Percentiles rank a stretch among this genome's conserved stretches.
Evolutionary conservation across 2,888 invertebrate genomes (phyloP).

Genomic region (Onthophagus sagittarius): DNA sequence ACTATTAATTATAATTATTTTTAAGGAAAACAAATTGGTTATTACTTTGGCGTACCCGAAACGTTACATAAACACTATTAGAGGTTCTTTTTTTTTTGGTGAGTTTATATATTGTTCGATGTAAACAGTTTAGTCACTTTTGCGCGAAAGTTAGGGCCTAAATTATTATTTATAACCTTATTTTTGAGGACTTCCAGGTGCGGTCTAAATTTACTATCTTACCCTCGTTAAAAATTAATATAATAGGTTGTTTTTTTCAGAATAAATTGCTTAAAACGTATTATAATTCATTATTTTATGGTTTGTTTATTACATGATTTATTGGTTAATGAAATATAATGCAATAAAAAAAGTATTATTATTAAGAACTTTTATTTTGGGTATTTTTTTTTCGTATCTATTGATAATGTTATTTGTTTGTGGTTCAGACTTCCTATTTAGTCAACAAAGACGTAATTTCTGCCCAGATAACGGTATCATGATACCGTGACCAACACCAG

Average conservation of each 20-base stretch:
- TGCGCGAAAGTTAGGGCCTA: conserved; percentile 5
- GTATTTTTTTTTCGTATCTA: neutral
- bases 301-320: neutral
- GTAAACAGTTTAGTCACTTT: conserved; percentile 20
- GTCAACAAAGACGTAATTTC: neutral
- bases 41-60: neutral
- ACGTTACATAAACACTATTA: conserved; percentile 10
- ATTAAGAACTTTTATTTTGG: neutral
- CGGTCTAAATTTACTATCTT: conserved; percentile 4
- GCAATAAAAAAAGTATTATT: neutral
- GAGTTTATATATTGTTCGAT: conserved; percentile 10
- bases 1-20: conserved; percentile 1
- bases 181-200: conserved; percentile 15
- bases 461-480: neutral
- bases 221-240: neutral
- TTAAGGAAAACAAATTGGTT: neutral
- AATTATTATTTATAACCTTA: conserved; percentile 20
- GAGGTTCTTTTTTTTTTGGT: conserved; percentile 16
- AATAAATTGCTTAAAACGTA: neutral
- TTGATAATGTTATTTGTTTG: neutral
- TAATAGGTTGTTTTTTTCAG: neutral
- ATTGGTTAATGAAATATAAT: neutral
- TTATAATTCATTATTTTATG: neutral
- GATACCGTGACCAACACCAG: neutral
- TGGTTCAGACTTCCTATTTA: neutral